A percentile compares a stretch with the other conserved stretches of the same genome.
Evolutionary conservation across 2,797 vertebrate genomes (phyloP).

Genomic region (Meriones psammophilus): DNA sequence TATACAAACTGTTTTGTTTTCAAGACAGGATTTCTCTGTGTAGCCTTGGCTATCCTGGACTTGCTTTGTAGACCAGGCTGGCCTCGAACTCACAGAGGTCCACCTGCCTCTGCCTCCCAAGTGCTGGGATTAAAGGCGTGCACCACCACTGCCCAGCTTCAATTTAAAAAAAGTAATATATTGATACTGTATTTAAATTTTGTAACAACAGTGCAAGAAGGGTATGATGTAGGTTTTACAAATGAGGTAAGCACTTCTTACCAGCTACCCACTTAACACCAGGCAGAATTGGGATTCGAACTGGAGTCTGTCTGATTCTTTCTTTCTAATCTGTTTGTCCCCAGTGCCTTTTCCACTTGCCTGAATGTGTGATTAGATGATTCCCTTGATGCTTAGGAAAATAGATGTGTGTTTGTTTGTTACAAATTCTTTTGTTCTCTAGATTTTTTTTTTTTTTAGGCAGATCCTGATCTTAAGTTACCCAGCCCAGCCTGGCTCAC

Average conservation of each 20-base stretch:
- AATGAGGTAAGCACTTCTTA: background rate
- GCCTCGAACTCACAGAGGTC: no score
- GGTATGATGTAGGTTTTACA: background rate
- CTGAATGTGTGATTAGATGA: background rate
- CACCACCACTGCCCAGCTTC: no score
- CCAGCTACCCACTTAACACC: background rate
- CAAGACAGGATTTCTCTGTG: no score
- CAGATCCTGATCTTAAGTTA: background rate
- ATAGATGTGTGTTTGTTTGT: background rate
- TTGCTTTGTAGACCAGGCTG: no score
- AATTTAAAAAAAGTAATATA: background rate
- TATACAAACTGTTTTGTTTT: background rate
- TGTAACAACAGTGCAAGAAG: background rate
- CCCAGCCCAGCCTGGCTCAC: background rate
- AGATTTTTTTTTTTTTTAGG: background rate
- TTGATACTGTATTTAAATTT: slow-evolving; percentile 20
- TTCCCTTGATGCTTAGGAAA: background rate
- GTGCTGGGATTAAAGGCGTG: no score
- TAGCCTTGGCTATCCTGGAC: no score
- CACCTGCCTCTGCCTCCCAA: no score
- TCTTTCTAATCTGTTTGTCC: background rate
- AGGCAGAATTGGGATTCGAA: slow-evolving; percentile 39
- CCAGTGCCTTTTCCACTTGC: background rate
- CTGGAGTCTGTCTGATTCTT: background rate
- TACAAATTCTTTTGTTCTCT: slow-evolving; percentile 37